These are phyloP conservation scores for Ivindomyrus marchei DNA, from an alignment of 2,113 vertebrate genomes.

Conservation along the genomic window DNA sequence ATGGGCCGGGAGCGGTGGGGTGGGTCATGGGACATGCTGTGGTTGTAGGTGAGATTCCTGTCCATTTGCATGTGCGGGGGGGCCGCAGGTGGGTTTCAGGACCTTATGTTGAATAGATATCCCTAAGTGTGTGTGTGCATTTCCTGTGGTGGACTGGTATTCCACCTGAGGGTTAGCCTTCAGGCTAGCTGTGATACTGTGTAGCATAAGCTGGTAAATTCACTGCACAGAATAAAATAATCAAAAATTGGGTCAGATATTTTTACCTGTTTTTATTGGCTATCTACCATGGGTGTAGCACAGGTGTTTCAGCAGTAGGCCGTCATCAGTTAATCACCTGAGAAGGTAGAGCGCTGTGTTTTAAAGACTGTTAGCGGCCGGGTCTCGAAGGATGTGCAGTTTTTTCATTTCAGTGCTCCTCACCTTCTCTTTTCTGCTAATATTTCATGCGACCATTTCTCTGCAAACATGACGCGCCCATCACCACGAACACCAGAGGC, in stretches of 20 bases:
- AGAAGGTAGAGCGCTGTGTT: neutral
- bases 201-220: neutral
- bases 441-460: neutral
- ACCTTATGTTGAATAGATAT: neutral
- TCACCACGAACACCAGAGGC: neutral
- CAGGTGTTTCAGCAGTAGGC: neutral
- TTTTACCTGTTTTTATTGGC: neutral
- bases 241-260: neutral
- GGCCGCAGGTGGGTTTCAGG: neutral
- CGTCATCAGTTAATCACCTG: neutral
- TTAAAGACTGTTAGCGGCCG: neutral
- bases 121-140: neutral
- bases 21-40: neutral
- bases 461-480: neutral
- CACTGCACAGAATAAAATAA: neutral
- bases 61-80: neutral
- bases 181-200: neutral
- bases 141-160: neutral
- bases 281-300: neutral
- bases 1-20: neutral
- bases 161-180: neutral
- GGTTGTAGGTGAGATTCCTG: neutral
- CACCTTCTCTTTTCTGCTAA: neutral
- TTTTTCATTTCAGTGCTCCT: neutral
- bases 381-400: neutral